Evolutionary conservation across 2,888 invertebrate genomes (phyloP), one percentile per base, ranked within the genome.

Genomic region (Eretmocerus hayati): DNA sequence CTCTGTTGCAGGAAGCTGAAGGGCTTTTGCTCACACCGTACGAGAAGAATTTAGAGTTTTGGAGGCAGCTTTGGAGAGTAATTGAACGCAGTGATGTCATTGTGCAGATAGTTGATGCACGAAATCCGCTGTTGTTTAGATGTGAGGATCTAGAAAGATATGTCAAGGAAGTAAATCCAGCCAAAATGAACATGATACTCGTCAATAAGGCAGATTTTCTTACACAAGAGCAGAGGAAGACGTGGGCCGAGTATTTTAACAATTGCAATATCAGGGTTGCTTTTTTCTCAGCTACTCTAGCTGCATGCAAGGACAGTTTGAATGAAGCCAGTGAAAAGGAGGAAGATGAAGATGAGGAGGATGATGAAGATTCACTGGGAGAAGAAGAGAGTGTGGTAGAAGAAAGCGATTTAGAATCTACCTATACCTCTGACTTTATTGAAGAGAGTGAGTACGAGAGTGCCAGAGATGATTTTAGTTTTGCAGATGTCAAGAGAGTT

Each of bases 41-140:
- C 72, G 99, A 99, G 66, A 88, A 92, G 64, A 99, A 99, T 73
- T 71, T 97, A 18, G 95, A 99, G 68, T 90, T 99, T 61, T 99
- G 99, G 99, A 81, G 95, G 40, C 99, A 99, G 69, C 71, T 99
- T 26, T 99, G 99, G 99, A 80, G 97, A 59, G 97, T 99, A 0
- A 81, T 99, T n/a, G 99, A 99, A 71, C 82, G 90, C 59, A 91
- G 94, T 66, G 92, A 96, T 74, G 81, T 96, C 0, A 78, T 96
- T 15, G 81, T 93, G 13, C 90, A 99, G 71, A 90, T 99, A 54
- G 86, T 97, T 13, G 99, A 99, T 77, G 95, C 93, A 0, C 79
- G 99, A 56, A 95, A 97, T 76, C 99, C 99, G 1, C 73, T 96
- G 39, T 74, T 99, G 6, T 96, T 93, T 63, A 83, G 92, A 45